A percentile compares a stretch with the other conserved stretches of the same genome.
Conservation (phyloP, 2,888 invertebrate genomes). For the Dynastes grantii region DNA sequence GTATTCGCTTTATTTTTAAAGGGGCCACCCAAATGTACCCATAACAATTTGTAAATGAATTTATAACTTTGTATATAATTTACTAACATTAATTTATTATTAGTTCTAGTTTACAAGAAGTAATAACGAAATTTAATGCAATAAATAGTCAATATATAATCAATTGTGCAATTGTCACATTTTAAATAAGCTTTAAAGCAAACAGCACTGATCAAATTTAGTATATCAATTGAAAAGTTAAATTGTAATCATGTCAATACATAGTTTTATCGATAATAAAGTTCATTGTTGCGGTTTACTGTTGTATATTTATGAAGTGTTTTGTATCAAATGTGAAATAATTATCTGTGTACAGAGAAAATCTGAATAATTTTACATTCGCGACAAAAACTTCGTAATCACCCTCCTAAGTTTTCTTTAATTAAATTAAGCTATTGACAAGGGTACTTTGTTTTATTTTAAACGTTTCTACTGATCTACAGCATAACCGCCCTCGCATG, state of each 20-base stretch:
- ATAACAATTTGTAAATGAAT: not conserved
- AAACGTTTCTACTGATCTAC: too few species aligned
- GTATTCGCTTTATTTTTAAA: slow-evolving; percentile 20
- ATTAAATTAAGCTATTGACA: not conserved
- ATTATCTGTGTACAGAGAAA: not conserved
- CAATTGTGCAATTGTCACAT: slow-evolving; percentile 38
- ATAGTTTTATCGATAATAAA: not conserved
- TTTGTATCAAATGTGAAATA: slow-evolving; percentile 32
- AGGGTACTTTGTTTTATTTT: too few species aligned
- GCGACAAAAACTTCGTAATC: slow-evolving; percentile 28
- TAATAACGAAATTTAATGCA: slow-evolving; percentile 37
- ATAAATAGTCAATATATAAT: slow-evolving; percentile 47
- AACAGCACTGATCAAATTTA: slow-evolving; percentile 33
- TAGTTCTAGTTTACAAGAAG: not conserved
- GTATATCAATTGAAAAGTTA: not conserved
- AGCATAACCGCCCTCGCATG: too few species aligned
- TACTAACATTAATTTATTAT: slow-evolving; percentile 22
- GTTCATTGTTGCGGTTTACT: slow-evolving; percentile 35
- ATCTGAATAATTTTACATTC: slow-evolving; percentile 19
- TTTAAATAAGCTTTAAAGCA: slow-evolving; percentile 26
- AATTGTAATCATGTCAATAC: slow-evolving; percentile 30
- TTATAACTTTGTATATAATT: slow-evolving; percentile 34
- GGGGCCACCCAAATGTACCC: not conserved
- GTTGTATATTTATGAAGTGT: slow-evolving; percentile 40
- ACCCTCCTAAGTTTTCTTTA: slow-evolving; percentile 32